Percentiles rank a stretch among this genome's conserved stretches.
phyloP scores from a whole-genome alignment of 2,113 vertebrate species.

The Eretmochelys imbricata region DNA sequence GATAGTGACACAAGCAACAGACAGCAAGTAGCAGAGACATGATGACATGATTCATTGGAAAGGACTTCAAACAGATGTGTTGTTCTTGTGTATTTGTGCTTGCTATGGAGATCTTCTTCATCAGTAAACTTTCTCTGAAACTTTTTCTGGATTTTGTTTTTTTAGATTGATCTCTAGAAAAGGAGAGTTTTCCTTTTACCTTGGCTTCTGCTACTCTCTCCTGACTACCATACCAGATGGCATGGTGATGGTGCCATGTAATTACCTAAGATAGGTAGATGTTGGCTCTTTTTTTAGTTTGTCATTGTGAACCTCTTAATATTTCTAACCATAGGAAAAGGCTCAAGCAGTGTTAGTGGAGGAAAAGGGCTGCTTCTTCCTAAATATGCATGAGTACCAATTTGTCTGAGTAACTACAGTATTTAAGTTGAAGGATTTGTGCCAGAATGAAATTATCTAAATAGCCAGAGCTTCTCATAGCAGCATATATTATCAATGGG shows the following conservation, averaged over 20 bases:
- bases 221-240: constrained; percentile 13
- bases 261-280: constrained; percentile 1
- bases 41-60: constrained; percentile 51
- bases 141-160: background rate
- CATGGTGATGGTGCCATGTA: constrained; percentile 24
- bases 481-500: background rate
- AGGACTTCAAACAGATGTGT: constrained; percentile 33
- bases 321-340: constrained; percentile 37
- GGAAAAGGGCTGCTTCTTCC: constrained; percentile 6
- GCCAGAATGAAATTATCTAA: constrained; percentile 4
- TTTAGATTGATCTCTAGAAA: background rate
- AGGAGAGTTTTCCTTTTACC: background rate
- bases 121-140: constrained; percentile 44
- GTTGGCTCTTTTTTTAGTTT: constrained; percentile 23
- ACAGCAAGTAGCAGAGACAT: constrained; percentile 5
- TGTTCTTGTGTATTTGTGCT: constrained; percentile 12
- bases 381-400: background rate
- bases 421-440: background rate
- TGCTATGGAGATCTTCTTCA: constrained; percentile 47
- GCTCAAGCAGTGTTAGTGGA: background rate
- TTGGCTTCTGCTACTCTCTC: constrained; percentile 14
- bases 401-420: background rate
- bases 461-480: background rate
- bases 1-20: background rate
- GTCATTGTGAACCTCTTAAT: background rate